Conservation (phyloP, 2,888 invertebrate genomes). For the Callosobruchus maculatus region DNA sequence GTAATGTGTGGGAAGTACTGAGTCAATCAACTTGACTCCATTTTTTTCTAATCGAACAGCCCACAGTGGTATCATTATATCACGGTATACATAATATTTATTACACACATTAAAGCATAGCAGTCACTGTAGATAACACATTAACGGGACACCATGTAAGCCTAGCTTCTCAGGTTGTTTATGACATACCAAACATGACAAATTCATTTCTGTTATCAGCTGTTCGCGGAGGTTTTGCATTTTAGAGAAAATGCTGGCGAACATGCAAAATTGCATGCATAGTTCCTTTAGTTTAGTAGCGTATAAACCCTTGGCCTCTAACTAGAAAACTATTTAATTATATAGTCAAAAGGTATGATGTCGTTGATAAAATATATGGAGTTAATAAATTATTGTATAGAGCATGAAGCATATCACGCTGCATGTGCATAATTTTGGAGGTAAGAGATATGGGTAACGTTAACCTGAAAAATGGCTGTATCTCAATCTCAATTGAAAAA, state of each 20-base stretch:
- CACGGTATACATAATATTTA: no score
- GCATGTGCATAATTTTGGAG: not conserved
- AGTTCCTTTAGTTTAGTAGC: not conserved
- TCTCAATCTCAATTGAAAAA: no score
- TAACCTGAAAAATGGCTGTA: not conserved
- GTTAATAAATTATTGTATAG: not conserved
- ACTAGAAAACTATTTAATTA: not conserved
- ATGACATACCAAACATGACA: not conserved
- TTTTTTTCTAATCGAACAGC: no score
- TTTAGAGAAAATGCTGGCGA: not conserved
- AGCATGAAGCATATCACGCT: not conserved
- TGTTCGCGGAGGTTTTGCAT: not conserved
- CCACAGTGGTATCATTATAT: no score
- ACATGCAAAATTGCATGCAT: not conserved
- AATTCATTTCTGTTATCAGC: not conserved
- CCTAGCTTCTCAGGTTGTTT: not conserved
- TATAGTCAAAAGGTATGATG: not conserved
- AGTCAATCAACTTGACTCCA: no score
- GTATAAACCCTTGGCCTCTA: not conserved
- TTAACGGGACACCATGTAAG: not conserved
- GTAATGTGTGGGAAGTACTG: no score
- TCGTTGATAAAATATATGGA: not conserved
- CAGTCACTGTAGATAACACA: not conserved
- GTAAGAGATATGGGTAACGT: not conserved
- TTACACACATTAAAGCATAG: no score